Base-by-base conservation (phyloP, 2,113 vertebrate genomes). In the Todiramphus saurophagus region DNA sequence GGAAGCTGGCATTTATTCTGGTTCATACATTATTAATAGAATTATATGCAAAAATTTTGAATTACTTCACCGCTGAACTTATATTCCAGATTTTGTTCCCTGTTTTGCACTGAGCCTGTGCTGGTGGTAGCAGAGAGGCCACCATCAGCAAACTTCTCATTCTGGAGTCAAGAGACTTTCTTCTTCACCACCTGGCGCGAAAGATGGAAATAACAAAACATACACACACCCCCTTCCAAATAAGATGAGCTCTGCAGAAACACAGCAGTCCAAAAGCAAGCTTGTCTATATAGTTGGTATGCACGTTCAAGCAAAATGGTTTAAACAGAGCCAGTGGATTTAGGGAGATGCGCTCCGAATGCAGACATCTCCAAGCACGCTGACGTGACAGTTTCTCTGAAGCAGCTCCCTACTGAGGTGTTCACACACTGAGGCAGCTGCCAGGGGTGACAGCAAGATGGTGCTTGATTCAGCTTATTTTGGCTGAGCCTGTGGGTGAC, bases 11-110 rank as follows among this genome's bases (percentile, higher is more conserved):
- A 76, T 83, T 55, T 93, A 91, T 78, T 82, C 68, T 82, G 53
- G 68, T 58, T 95, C 88, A 91, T 73, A 76, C 41, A 89, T 96
- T 87, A 92, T 96, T 96, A 97, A 95, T 51, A 83, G 70, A 92
- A 95, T 73, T 79, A 62, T n/a, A 86, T 55, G 56, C 24, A 91
- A 81, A 91, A 86, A 86, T 77, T 89, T 16, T 91, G 87, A 87
- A 78, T 53, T 82, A 70, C n/a, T 92, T 5, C 69, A 84, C 21
- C 0, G 4, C 53, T 83, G 46, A 93, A 62, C 80, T 78, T 86
- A 92, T 44, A 88, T 35, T 17, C 44, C 77, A 63, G 60, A n/a
- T 79, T 76, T 91, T 77, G 31, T 48, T 60, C 89, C 11, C 35
- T 41, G 13, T 89, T 72, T 79, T 89, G 76, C 56, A 72, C 8